These are phyloP conservation scores for Somateria mollissima DNA, from an alignment of 2,797 vertebrate species.

Conservation along the genomic window DNA sequence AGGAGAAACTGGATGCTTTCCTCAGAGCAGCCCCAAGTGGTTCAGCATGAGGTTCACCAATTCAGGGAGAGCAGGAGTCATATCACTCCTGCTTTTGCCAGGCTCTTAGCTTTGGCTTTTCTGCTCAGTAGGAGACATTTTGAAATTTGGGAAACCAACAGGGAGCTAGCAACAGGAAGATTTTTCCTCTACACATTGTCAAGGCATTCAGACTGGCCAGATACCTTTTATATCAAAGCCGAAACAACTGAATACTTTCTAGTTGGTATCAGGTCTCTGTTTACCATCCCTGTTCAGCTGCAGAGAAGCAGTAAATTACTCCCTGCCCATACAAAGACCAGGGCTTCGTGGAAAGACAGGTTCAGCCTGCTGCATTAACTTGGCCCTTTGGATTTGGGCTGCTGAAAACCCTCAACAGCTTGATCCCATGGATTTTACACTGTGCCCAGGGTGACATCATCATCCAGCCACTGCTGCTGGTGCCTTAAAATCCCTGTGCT, in stretches of 20 bases:
- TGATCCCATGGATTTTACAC: neutral
- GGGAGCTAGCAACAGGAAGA: neutral
- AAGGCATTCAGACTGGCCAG: neutral
- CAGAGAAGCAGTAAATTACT: neutral
- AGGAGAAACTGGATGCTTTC: neutral
- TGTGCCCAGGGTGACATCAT: neutral
- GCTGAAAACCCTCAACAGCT: neutral
- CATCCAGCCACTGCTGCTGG: neutral
- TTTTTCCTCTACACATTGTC: neutral
- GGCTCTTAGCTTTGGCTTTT: neutral
- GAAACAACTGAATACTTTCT: neutral
- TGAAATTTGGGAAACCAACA: neutral
- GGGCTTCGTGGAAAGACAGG: neutral
- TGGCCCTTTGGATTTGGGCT: neutral
- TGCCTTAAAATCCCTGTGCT: neutral
- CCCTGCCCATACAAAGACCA: neutral
- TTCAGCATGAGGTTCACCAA: neutral
- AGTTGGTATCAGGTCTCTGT: neutral
- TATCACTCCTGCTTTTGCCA: neutral
- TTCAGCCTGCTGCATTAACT: neutral
- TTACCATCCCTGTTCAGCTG: neutral
- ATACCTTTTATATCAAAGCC: neutral
- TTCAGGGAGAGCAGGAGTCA: neutral
- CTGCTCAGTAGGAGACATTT: neutral
- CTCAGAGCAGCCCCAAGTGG: neutral